Percentiles rank a stretch among this genome's conserved stretches.
These are phyloP conservation scores for Danaus chrysippus DNA, from an alignment of 2,888 invertebrate genomes.

Conservation along the genomic window DNA sequence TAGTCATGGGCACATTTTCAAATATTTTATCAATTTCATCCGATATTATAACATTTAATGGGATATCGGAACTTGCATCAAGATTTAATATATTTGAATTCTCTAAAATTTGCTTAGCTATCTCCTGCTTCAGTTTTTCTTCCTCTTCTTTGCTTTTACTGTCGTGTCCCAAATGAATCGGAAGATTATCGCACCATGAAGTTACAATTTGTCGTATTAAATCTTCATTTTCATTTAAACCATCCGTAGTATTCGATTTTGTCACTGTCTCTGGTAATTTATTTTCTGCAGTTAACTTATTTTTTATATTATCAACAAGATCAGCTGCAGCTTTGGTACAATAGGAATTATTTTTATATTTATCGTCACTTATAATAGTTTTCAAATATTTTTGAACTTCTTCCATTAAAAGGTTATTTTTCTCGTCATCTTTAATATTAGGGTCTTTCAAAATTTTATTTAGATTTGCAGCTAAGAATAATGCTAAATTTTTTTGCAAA, in stretches of 20 bases:
- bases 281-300: slow-evolving; percentile 5
- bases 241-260: background rate
- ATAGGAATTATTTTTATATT: background rate
- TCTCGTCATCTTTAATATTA: background rate
- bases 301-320: slow-evolving; percentile 14
- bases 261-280: slow-evolving; percentile 10
- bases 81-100: background rate
- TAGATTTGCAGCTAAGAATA: slow-evolving; percentile 11
- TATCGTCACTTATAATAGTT: background rate
- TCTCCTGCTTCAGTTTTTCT: background rate
- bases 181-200: slow-evolving; percentile 15
- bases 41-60: background rate
- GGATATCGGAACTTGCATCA: background rate
- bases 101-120: background rate
- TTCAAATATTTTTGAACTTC: slow-evolving; percentile 12
- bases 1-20: slow-evolving; percentile 31
- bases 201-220: slow-evolving; percentile 11
- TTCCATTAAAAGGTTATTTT: slow-evolving; percentile 7
- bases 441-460: slow-evolving; percentile 9
- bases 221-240: background rate
- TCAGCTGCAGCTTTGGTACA: slow-evolving; percentile 12
- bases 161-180: slow-evolving; percentile 10
- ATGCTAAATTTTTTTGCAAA: slow-evolving; percentile 11
- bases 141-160: slow-evolving; percentile 10
- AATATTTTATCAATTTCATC: slow-evolving; percentile 43